These are phyloP conservation scores for Dryadula phaetusa DNA, from an alignment of 2,888 invertebrate species.

Conservation along the genomic window DNA sequence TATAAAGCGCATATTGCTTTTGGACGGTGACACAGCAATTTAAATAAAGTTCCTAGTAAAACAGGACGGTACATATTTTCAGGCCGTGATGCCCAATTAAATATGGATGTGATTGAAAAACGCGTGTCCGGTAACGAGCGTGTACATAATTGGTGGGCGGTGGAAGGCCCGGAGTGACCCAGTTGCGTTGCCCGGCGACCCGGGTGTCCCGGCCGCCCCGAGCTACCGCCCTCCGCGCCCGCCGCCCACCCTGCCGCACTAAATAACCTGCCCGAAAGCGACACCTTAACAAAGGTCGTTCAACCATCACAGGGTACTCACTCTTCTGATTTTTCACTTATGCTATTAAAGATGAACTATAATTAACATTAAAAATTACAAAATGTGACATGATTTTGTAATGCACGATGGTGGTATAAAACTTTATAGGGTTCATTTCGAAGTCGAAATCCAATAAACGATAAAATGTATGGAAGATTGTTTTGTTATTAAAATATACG, in stretches of 20 bases:
- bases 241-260: conserved; percentile 60
- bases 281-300: conserved; percentile 84
- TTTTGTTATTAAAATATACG: conserved; percentile 34
- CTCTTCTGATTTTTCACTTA: conserved; percentile 63
- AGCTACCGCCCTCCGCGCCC: conserved; percentile 54
- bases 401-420: neutral
- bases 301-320: conserved; percentile 73
- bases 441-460: conserved; percentile 31
- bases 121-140: conserved; percentile 85
- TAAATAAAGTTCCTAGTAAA: conserved; percentile 66
- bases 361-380: conserved; percentile 27
- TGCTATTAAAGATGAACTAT: conserved; percentile 46
- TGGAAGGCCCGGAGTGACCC: conserved; percentile 80
- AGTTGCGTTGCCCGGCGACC: conserved; percentile 82
- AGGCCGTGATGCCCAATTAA: conserved; percentile 83
- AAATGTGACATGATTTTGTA: neutral
- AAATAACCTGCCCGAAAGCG: conserved; percentile 83
- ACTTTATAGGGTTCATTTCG: neutral
- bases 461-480: conserved; percentile 26
- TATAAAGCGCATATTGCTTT: conserved; percentile 41
- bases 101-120: conserved; percentile 85
- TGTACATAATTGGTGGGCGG: conserved; percentile 84
- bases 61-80: conserved; percentile 79
- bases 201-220: conserved; percentile 61
- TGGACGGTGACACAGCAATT: conserved; percentile 46